Evolutionary conservation across 2,113 vertebrate species (phyloP).

Genomic region (Sardina pilchardus): DNA sequence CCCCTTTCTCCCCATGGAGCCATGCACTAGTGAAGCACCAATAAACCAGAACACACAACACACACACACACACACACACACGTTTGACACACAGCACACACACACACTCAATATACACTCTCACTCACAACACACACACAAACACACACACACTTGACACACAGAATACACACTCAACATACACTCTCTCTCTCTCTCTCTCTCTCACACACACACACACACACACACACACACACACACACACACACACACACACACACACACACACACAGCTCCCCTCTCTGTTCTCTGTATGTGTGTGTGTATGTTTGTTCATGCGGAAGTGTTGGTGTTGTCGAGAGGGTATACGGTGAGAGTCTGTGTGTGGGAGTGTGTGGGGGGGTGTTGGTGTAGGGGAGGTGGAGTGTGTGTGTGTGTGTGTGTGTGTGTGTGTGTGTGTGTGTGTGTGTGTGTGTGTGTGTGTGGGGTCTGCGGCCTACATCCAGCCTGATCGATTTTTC

Average conservation of each 20-base stretch:
- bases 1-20: not conserved
- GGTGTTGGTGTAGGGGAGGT: no score
- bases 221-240: constrained; percentile 16
- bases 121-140: constrained; percentile 2
- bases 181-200: constrained; percentile 35
- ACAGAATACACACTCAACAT: constrained; percentile 23
- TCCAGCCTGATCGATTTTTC: not conserved
- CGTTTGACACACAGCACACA: constrained; percentile 21
- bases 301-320: constrained; percentile 43
- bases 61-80: not conserved
- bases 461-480: not conserved
- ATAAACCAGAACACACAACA: not conserved
- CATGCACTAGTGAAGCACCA: not conserved
- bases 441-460: not conserved
- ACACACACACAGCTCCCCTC: not conserved
- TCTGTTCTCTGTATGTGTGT: constrained; percentile 27
- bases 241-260: not conserved
- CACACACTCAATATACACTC: not conserved
- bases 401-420: not conserved
- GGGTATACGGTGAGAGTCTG: constrained; percentile 29
- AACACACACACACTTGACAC: constrained; percentile 10
- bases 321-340: not conserved
- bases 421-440: constrained; percentile 35
- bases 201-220: not conserved
- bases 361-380: not conserved